Base-by-base conservation (phyloP, 1,140 invertebrate species). In the Leptopilina boulardi region DNA sequence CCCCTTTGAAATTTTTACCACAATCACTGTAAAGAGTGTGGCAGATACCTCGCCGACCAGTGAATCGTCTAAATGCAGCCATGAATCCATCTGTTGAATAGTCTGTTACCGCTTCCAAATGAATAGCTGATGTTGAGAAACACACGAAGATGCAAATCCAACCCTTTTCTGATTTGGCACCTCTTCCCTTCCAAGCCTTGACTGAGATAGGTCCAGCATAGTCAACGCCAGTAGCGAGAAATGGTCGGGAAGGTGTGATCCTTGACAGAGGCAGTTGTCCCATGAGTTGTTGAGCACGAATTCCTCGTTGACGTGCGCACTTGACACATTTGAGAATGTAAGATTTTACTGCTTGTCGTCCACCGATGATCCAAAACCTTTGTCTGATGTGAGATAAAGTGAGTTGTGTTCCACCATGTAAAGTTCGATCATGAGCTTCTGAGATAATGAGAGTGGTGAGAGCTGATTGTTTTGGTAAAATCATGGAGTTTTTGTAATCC, bases 11-110 rank as follows among this genome's bases (percentile, higher is more conserved):
- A 0, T 78, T 84, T 42, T 15, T 47, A 15, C 15, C 44, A 47
- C 84, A 80, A 74, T 90, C 85, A 10, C 78, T 81, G 70, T 78
- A 82, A 30, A 88, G 15, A 13, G 74, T 51, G 4, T 30, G 56
- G 30, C 80, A 75, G 4, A 44, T 21, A 23, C 83, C 84, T 42
- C 82, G 38, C 42, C 84, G 72, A 2, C 80, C 74, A 8, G 85
- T 76, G 71, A 89, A 87, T 10, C 84, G 73, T 59, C 78, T 74
- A 19, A 85, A 77, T 9, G 80, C 80, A 8, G 80, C 54, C 11
- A 89, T 38, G 44, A 84, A 88, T 15, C 44, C 74, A 10, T 80
- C 75, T 18, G 87, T 80, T 23, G 73, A 77, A n/a, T 88, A 77
- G 51, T 81, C 80, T 2, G 51, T 71, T 11, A 85, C 79, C 2